These are phyloP conservation scores for Lepisosteus oculatus DNA, from an alignment of 2,113 vertebrate species.

Conservation along the genomic window DNA sequence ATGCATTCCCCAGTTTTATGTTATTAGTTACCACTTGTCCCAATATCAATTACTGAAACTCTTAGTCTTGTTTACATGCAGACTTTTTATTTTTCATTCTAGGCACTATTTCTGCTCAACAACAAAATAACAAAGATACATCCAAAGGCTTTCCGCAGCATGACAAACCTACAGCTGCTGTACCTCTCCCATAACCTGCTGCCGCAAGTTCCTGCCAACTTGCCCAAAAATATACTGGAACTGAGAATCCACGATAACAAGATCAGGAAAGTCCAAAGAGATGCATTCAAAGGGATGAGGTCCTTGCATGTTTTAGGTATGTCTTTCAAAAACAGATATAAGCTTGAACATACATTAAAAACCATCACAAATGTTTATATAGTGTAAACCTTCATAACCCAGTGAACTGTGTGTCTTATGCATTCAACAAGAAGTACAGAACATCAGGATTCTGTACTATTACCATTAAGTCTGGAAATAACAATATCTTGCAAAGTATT, in stretches of 20 bases:
- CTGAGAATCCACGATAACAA: conserved; percentile 92
- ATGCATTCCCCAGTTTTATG: too few relatives aligned
- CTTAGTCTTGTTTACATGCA: too few relatives aligned
- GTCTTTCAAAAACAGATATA: conserved; percentile 7
- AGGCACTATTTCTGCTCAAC: conserved; percentile 94
- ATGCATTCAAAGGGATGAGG: conserved; percentile 84
- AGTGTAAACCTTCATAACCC: too few relatives aligned
- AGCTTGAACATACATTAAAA: not conserved
- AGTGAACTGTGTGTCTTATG: too few relatives aligned
- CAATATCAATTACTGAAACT: too few relatives aligned
- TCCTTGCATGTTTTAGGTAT: conserved; percentile 91
- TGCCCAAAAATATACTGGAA: conserved; percentile 84
- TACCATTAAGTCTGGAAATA: too few relatives aligned
- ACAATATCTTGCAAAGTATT: too few relatives aligned
- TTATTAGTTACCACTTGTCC: too few relatives aligned
- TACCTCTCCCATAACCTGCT: conserved; percentile 92
- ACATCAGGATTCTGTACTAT: too few relatives aligned
- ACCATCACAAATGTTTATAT: not conserved
- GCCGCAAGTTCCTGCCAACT: conserved; percentile 82
- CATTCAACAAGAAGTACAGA: too few relatives aligned
- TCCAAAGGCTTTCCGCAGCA: conserved; percentile 85
- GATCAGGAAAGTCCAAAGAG: conserved; percentile 83
- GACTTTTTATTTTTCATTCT: conserved; percentile 9
- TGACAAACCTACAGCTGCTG: conserved; percentile 77
- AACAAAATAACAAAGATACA: conserved; percentile 92